These are phyloP conservation scores for Geotrypetes seraphini DNA, from an alignment of 2,797 vertebrate species.

Conservation along the genomic window DNA sequence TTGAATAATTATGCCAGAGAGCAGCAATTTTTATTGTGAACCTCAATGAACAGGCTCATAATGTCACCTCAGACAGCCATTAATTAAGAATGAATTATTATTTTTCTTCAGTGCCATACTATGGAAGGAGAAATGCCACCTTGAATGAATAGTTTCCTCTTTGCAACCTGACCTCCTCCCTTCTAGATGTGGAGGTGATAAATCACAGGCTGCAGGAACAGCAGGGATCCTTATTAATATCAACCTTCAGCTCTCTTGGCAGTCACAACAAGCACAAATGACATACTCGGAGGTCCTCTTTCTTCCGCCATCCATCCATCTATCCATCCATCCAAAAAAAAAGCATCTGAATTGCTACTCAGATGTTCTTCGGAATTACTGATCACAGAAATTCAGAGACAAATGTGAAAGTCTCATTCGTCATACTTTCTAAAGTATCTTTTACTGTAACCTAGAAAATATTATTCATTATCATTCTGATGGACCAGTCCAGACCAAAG, in stretches of 20 bases:
- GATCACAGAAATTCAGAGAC: conserved; percentile 3
- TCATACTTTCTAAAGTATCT: not conserved
- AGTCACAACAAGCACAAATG: conserved; percentile 22
- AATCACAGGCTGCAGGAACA: conserved; percentile 36
- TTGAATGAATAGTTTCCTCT: conserved; percentile 34
- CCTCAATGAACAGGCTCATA: conserved; percentile 5
- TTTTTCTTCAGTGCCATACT: conserved; percentile 9
- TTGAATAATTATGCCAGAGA: conserved; percentile 13
- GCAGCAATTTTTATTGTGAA: conserved; percentile 14
- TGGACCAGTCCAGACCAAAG: too few species aligned
- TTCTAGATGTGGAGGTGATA: conserved; percentile 35
- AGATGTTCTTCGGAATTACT: conserved; percentile 16
- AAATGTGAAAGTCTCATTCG: conserved; percentile 6
- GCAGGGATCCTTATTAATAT: conserved; percentile 42
- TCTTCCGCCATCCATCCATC: not conserved
- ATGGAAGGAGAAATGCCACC: conserved; percentile 24
- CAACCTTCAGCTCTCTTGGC: conserved; percentile 28
- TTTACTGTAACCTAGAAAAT: not conserved
- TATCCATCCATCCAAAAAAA: too few species aligned
- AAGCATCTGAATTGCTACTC: conserved; percentile 5
- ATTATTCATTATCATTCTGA: not conserved
- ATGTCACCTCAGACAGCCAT: conserved; percentile 10
- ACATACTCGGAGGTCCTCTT: conserved; percentile 7
- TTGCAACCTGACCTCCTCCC: conserved; percentile 24
- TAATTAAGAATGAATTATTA: conserved; percentile 32